phyloP scores from a whole-genome alignment of 2,113 vertebrate genomes.

The Eptatretus burgeri region DNA sequence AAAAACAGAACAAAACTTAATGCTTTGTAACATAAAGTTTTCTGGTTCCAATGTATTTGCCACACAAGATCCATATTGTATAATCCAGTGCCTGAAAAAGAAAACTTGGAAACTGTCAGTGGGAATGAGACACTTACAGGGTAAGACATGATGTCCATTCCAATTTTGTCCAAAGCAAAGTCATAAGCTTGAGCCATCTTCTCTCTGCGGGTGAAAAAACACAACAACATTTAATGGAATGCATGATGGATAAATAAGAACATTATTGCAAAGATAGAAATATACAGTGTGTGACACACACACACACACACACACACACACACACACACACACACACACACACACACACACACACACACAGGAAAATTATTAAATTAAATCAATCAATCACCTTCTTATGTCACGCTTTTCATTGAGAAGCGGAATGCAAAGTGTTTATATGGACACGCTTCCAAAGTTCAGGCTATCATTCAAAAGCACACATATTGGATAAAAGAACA shows the following conservation, averaged over 20 bases:
- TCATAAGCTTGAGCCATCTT: conserved; percentile 99
- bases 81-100: conserved; percentile 7
- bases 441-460: conserved; percentile 8
- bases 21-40: conserved; percentile 9
- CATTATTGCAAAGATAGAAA: conserved; percentile 8
- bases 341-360: too few species aligned
- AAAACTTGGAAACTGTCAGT: too few species aligned
- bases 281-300: too few species aligned
- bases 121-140: conserved; percentile 27
- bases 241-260: conserved; percentile 11
- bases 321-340: too few species aligned
- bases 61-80: not conserved
- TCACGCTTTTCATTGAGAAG: not conserved
- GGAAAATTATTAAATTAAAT: too few species aligned
- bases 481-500: too few species aligned
- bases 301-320: not conserved
- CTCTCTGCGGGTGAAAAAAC: conserved; percentile 38
- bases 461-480: conserved; percentile 9
- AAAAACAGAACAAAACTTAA: conserved; percentile 13
- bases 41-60: conserved; percentile 8
- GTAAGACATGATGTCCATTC: conserved; percentile 99
- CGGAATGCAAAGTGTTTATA: not conserved
- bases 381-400: too few species aligned
- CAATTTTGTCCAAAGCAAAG: conserved; percentile 97
- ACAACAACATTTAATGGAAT: too few species aligned